Evolutionary conservation across 2,888 invertebrate species (phyloP).

Genomic region (Fissipunctia ypsillon): DNA sequence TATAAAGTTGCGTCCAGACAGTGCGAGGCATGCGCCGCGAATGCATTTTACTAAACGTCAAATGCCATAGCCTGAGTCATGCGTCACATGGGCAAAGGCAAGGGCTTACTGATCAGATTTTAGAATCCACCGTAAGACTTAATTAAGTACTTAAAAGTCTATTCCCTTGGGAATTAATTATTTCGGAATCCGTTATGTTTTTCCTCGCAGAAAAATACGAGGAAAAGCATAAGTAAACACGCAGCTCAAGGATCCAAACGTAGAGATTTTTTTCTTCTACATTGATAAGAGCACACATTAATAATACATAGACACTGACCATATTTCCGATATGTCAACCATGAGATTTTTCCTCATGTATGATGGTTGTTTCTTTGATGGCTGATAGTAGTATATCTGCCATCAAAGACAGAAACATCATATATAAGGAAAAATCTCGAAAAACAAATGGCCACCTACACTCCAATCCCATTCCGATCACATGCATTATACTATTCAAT

Average conservation of each 20-base stretch:
- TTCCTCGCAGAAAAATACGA: not conserved
- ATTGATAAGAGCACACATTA: not conserved
- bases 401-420: not conserved
- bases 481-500: not conserved
- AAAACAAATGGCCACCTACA: not conserved
- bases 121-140: not conserved
- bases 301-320: conserved; percentile 6
- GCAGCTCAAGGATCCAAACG: not conserved
- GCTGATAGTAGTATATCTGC: too few relatives aligned
- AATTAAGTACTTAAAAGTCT: not conserved
- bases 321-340: not conserved
- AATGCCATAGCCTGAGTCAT: too few relatives aligned
- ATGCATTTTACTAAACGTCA: not conserved
- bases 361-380: too few relatives aligned
- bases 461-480: not conserved
- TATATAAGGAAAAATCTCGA: conserved; percentile 9
- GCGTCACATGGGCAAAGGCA: not conserved
- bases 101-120: too few relatives aligned
- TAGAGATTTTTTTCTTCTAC: conserved; percentile 6
- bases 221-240: not conserved
- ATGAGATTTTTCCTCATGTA: too few relatives aligned
- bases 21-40: not conserved
- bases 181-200: not conserved
- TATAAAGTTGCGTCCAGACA: not conserved
- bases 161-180: not conserved